Conservation (phyloP, 2,888 invertebrate genomes). For the Andrena chrysosceles region DNA sequence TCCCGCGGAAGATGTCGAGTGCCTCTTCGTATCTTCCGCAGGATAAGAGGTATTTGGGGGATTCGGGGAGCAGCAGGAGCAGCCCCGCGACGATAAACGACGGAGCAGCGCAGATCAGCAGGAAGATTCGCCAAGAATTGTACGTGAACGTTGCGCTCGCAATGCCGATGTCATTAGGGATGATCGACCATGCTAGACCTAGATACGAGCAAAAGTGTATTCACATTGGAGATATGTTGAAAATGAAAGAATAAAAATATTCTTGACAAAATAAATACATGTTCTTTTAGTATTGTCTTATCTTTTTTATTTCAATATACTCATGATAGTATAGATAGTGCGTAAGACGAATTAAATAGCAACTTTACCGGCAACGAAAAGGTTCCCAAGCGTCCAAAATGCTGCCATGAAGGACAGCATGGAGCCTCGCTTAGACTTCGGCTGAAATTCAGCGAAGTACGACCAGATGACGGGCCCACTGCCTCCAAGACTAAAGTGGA, state of each 20-base stretch:
- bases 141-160: constrained; percentile 90
- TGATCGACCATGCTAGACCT: constrained; percentile 87
- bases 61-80: constrained; percentile 94
- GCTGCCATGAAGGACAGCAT: constrained; percentile 98
- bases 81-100: constrained; percentile 94
- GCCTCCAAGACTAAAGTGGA: constrained; percentile 90
- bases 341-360: too few species aligned
- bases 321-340: neutral
- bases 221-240: too few species aligned
- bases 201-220: constrained; percentile 40
- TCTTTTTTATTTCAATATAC: neutral
- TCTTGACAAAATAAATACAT: too few species aligned
- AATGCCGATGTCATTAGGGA: constrained; percentile 89
- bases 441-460: constrained; percentile 97
- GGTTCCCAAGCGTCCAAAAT: constrained; percentile 97
- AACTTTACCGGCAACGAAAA: constrained; percentile 92
- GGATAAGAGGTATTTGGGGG: constrained; percentile 94
- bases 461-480: constrained; percentile 98
- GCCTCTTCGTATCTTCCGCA: constrained; percentile 93
- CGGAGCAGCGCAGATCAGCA: constrained; percentile 94
- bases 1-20: constrained; percentile 92
- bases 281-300: neutral
- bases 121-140: constrained; percentile 97
- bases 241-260: too few species aligned
- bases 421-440: constrained; percentile 94